Evolutionary conservation across 2,888 invertebrate genomes (phyloP).

Genomic region (Drosophila siamana): DNA sequence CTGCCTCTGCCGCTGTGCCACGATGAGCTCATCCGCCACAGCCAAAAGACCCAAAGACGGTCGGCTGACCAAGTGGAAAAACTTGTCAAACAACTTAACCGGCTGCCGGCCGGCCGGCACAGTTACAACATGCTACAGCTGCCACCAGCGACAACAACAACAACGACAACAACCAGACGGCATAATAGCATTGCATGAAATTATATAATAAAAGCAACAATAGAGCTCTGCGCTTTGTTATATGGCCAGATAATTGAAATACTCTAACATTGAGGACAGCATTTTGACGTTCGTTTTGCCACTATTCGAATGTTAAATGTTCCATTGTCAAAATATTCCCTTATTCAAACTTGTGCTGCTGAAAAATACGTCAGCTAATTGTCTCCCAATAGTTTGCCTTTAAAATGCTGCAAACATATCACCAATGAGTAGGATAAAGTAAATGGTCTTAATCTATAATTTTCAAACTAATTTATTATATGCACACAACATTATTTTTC

Average conservation of each 20-base stretch:
- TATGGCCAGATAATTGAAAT: constrained; percentile 45
- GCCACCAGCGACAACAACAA: constrained; percentile 29
- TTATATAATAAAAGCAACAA: constrained; percentile 63
- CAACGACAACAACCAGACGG: constrained; percentile 16
- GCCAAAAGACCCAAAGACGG: not conserved
- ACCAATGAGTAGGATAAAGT: no score
- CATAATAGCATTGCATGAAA: constrained; percentile 63
- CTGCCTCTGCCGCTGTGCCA: not conserved
- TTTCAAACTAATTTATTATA: not conserved
- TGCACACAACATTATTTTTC: not conserved
- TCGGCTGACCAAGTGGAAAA: constrained; percentile 62
- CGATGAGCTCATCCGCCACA: constrained; percentile 65
- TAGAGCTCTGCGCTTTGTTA: constrained; percentile 33
- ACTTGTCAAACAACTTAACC: constrained; percentile 74
- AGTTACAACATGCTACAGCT: constrained; percentile 58
- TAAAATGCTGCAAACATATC: no score
- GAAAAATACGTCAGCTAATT: no score
- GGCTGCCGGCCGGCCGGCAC: constrained; percentile 79
- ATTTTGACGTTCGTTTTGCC: not conserved
- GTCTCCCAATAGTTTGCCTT: no score
- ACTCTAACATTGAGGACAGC: constrained; percentile 1
- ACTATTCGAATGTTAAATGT: not conserved
- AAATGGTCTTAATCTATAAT: not conserved
- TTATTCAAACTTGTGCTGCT: no score
- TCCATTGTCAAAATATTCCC: not conserved